A percentile compares a stretch with the other conserved stretches of the same genome.
Conservation (phyloP, 2,797 vertebrate species). For the Alauda arvensis region DNA sequence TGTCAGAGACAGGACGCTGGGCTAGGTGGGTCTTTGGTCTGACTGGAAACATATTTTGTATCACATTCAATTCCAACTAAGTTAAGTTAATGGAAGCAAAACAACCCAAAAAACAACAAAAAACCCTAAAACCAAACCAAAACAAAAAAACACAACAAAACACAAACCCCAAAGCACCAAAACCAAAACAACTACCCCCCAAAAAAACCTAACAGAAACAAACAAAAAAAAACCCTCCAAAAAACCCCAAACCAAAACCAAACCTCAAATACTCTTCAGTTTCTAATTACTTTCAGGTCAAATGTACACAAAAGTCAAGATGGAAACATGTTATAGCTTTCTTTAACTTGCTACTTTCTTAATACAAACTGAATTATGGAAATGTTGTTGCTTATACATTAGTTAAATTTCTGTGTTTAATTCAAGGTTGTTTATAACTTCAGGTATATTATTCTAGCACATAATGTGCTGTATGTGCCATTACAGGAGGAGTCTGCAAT, state of each 20-base stretch:
- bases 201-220: not conserved
- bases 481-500: not conserved
- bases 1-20: not conserved
- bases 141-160: too few relatives aligned
- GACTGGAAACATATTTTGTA: not conserved
- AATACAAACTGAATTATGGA: not conserved
- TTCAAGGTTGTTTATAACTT: not conserved
- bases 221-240: too few relatives aligned
- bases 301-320: not conserved
- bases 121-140: too few relatives aligned
- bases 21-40: not conserved
- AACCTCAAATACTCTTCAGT: not conserved
- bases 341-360: not conserved
- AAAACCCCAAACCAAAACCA: not conserved
- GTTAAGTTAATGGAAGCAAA: not conserved
- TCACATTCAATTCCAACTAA: not conserved
- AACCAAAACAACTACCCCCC: rapidly evolving
- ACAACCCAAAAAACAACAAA: not conserved
- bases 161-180: not conserved
- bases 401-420: not conserved
- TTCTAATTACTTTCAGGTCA: not conserved
- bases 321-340: not conserved
- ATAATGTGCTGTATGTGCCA: not conserved
- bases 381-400: not conserved
- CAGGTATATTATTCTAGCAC: not conserved